Conservation (phyloP, 2,113 vertebrate species). For the Tupaia chinensis region DNA sequence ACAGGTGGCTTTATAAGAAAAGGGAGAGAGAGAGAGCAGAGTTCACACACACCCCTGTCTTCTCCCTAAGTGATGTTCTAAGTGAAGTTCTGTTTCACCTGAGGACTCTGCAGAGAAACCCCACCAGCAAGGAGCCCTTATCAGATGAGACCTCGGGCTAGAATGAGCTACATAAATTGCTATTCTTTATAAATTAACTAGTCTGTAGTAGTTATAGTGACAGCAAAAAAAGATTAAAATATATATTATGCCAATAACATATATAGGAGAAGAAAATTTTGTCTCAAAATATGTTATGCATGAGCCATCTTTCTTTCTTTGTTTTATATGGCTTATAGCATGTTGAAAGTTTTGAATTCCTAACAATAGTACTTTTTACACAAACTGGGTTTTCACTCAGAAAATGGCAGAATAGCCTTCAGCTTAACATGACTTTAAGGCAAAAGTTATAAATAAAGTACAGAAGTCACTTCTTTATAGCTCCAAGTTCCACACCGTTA, state of each 20-base stretch:
- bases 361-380: neutral
- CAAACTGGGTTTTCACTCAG: neutral
- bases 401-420: conserved; percentile 1
- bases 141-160: too few relatives aligned
- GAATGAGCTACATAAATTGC: too few relatives aligned
- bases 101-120: too few relatives aligned
- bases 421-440: neutral
- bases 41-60: too few relatives aligned
- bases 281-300: neutral
- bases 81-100: too few relatives aligned
- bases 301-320: conserved; percentile 2
- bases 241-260: neutral
- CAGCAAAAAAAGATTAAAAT: neutral
- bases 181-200: too few relatives aligned
- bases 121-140: too few relatives aligned
- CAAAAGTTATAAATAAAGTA: neutral
- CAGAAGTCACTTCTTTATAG: neutral
- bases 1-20: too few relatives aligned
- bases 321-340: neutral
- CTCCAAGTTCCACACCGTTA: neutral
- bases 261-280: neutral
- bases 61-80: too few relatives aligned
- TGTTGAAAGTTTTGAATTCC: neutral
- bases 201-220: too few relatives aligned
- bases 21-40: too few relatives aligned